phyloP scores from a whole-genome alignment of 2,113 vertebrate species.

The Heterocephalus glaber region DNA sequence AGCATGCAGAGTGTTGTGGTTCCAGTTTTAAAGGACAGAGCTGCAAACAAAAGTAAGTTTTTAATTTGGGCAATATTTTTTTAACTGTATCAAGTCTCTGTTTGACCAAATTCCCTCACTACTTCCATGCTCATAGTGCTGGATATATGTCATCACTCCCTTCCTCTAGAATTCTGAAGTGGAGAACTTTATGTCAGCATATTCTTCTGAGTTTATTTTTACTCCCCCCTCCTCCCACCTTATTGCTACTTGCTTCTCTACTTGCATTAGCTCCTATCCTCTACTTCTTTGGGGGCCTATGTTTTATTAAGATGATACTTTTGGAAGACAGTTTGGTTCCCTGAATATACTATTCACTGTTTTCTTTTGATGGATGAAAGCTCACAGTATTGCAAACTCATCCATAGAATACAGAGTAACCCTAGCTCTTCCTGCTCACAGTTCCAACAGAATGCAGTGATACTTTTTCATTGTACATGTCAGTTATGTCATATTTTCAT shows the following conservation, averaged over 20 bases:
- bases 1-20: neutral
- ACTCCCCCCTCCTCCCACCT: neutral
- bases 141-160: neutral
- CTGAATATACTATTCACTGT: neutral
- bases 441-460: no score
- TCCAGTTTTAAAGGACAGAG: constrained; percentile 50
- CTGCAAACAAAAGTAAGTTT: constrained; percentile 58
- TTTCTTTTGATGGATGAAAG: constrained; percentile 33
- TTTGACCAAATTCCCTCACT: neutral
- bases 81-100: neutral
- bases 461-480: neutral
- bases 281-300: neutral
- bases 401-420: neutral
- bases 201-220: neutral
- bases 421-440: neutral
- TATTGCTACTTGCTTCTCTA: neutral
- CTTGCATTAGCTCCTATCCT: neutral
- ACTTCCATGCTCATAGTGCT: neutral
- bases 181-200: neutral
- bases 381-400: neutral
- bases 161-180: neutral
- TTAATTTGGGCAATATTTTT: neutral
- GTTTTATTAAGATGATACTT: constrained; percentile 39
- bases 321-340: neutral
- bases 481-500: neutral